A percentile compares a stretch with the other conserved stretches of the same genome.
Evolutionary conservation across 2,797 vertebrate genomes (phyloP).

Genomic region (Anguilla obscura): DNA sequence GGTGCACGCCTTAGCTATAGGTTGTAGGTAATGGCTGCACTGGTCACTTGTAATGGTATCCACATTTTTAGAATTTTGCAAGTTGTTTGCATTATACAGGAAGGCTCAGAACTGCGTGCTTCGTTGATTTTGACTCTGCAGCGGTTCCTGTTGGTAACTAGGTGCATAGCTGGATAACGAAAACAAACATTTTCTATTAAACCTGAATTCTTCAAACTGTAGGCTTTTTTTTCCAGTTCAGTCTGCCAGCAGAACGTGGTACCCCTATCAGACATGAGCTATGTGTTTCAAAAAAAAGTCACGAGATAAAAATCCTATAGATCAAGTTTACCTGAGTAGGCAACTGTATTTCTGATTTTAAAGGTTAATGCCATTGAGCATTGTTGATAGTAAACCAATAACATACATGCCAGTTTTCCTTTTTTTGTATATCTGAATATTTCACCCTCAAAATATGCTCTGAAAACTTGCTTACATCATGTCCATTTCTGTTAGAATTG

Average conservation of each 20-base stretch:
- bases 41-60: background rate
- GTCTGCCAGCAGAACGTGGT: background rate
- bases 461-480: background rate
- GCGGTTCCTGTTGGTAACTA: conserved; percentile 34
- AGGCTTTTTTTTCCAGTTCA: background rate
- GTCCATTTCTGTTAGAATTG: background rate
- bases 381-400: background rate
- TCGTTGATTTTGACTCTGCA: background rate
- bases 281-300: background rate
- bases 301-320: background rate
- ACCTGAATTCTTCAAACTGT: background rate
- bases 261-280: background rate
- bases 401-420: background rate
- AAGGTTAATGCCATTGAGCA: background rate
- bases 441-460: background rate
- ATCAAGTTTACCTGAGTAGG: background rate
- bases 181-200: conserved; percentile 4
- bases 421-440: background rate
- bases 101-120: background rate
- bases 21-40: background rate
- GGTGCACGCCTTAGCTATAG: conserved; percentile 47
- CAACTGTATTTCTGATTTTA: background rate
- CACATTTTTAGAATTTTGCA: background rate
- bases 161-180: conserved; percentile 6
- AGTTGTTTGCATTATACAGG: background rate